Base-by-base conservation (phyloP, 2,113 vertebrate species). In the Vombatus ursinus region DNA sequence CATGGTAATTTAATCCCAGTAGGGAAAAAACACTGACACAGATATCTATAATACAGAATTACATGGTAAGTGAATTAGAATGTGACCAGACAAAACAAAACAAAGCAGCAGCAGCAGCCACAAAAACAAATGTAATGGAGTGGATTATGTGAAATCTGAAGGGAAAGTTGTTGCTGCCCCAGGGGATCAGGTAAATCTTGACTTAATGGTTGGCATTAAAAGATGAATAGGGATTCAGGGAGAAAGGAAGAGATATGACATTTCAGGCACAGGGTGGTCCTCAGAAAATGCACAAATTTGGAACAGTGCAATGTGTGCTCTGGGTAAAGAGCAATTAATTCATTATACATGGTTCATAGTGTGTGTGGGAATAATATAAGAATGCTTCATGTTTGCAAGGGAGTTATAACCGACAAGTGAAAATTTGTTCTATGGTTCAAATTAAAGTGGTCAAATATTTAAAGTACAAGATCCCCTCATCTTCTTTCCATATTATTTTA, bases 371-470 rank as follows among this genome's bases (percentile, higher is more conserved):
- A 44, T 84, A 84, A 44, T 44, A 84, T 84, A 23, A 44, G 68
- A 84, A 51, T 44, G 48, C 48, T 52, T 91, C 44, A 53, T 48
- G 68, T 91, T 22, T 89, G 52, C n/a, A 19, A 5, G 44, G 23
- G 57, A 95, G 26, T 16, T 91, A 92, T 92, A 96, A 92, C 48
- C 91, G 57, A 94, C 28, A 93, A 95, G 89, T 52, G 26, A 47
- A 44, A 92, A 91, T 50, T 93, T 91, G 23, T 44, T 92, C 44
- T 96, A 44, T 9, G 23, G 1, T 50, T 93, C n/a, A 84, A 91
- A 91, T 92, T 94, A 95, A 89, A 31, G 31, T 48, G 92, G 93
- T 19, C 77, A 52, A 48, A 26, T 77, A 49, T 91, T 97, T 91
- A 90, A 54, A 92, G 14, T 19, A 26, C 90, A 1, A 53, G 8